Evolutionary conservation across 1,140 invertebrate species (phyloP).

Genomic region (Metopolophium dirhodum): DNA sequence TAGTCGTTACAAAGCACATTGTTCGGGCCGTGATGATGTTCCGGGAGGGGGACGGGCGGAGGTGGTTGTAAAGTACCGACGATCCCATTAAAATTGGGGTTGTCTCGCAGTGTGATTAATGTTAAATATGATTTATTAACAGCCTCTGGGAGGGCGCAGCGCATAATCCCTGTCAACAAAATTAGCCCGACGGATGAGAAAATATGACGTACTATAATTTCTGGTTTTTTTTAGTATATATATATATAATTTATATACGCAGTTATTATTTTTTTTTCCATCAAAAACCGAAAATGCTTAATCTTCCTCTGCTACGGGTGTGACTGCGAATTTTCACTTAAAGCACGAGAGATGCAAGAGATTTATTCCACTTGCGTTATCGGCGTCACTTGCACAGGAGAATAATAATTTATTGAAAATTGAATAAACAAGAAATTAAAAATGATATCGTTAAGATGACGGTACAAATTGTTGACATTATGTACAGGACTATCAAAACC

Average conservation of each 20-base stretch:
- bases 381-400: background rate
- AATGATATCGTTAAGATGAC: background rate
- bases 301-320: background rate
- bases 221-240: background rate
- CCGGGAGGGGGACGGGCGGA: background rate
- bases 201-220: conserved; percentile 46
- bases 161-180: conserved; percentile 53
- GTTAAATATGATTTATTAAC: conserved; percentile 57
- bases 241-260: background rate
- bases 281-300: background rate
- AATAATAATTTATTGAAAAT: background rate
- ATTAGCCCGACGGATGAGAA: conserved; percentile 51
- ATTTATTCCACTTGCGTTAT: background rate
- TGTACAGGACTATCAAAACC: background rate
- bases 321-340: background rate
- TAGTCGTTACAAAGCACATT: conserved; percentile 33
- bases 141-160: background rate
- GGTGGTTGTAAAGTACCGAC: conserved; percentile 44
- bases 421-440: background rate
- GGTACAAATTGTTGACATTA: background rate
- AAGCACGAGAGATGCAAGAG: background rate
- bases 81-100: conserved; percentile 56
- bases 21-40: background rate
- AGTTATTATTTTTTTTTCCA: background rate
- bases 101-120: conserved; percentile 54